Percentiles rank a stretch among this genome's conserved stretches.
These are phyloP conservation scores for Lophochroa leadbeateri DNA, from an alignment of 2,113 vertebrate species.

Conservation along the genomic window DNA sequence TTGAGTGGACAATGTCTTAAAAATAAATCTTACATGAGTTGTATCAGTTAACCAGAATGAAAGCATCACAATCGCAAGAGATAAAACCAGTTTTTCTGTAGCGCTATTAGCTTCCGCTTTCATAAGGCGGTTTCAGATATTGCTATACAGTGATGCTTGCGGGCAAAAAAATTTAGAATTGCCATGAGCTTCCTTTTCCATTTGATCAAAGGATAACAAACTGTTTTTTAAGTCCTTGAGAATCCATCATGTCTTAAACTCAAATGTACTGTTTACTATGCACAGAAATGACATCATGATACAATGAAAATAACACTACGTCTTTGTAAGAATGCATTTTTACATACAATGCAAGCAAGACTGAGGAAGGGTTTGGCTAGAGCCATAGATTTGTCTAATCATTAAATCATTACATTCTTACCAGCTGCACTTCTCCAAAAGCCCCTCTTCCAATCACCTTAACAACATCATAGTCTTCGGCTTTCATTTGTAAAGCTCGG, in stretches of 20 bases:
- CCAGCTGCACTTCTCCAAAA: slow-evolving; percentile 98
- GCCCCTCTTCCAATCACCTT: slow-evolving; percentile 98
- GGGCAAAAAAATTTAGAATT: neutral
- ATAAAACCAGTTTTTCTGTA: neutral
- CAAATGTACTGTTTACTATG: neutral
- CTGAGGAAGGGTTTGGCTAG: neutral
- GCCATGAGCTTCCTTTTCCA: neutral
- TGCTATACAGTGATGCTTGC: neutral
- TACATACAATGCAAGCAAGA: neutral
- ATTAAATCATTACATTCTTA: slow-evolving; percentile 73
- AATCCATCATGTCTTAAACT: neutral
- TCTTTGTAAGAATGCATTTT: neutral
- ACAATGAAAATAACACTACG: neutral
- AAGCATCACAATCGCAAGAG: neutral
- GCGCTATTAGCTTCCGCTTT: neutral
- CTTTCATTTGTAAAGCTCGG: slow-evolving; percentile 93
- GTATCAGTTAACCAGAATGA: neutral
- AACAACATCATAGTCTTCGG: slow-evolving; percentile 97
- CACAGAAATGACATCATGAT: neutral
- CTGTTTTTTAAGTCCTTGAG: neutral
- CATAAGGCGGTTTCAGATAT: neutral
- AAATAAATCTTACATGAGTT: neutral
- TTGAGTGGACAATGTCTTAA: neutral
- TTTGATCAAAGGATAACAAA: neutral
- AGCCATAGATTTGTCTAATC: neutral